These are phyloP conservation scores for Corydoras sp. DNA, from an alignment of 2,113 vertebrate species.

Conservation along the genomic window DNA sequence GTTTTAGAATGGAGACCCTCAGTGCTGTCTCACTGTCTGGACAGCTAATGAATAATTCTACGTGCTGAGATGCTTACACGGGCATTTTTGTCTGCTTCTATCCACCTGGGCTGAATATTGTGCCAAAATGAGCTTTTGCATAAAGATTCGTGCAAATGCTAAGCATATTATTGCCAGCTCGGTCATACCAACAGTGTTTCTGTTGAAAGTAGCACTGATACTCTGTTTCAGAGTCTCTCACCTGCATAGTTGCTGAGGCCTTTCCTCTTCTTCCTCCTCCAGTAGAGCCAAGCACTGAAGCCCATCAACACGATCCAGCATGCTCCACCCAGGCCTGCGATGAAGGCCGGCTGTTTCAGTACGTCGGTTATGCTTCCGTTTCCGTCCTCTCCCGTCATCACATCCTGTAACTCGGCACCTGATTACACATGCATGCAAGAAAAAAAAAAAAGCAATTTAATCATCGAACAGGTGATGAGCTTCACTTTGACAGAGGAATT, in stretches of 20 bases:
- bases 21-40: background rate
- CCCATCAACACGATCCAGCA: constrained; percentile 99
- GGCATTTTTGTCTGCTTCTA: no score
- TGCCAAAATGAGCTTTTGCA: constrained; percentile 3
- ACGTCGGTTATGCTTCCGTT: constrained; percentile 99
- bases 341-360: constrained; percentile 97
- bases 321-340: constrained; percentile 94
- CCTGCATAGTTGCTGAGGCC: constrained; percentile 98
- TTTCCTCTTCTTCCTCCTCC: constrained; percentile 99
- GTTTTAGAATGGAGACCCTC: background rate
- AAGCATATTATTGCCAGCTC: background rate
- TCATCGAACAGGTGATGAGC: background rate
- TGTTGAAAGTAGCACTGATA: no score
- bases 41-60: no score
- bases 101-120: background rate
- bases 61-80: no score
- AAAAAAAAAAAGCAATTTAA: background rate
- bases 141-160: background rate
- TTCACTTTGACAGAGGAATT: background rate
- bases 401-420: constrained; percentile 77
- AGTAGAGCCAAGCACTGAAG: constrained; percentile 99
- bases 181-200: no score
- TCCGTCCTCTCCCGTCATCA: constrained; percentile 86
- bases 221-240: constrained; percentile 48
- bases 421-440: constrained; percentile 5